phyloP scores from a whole-genome alignment of 2,888 invertebrate genomes.

The Heliconius charithonia region DNA sequence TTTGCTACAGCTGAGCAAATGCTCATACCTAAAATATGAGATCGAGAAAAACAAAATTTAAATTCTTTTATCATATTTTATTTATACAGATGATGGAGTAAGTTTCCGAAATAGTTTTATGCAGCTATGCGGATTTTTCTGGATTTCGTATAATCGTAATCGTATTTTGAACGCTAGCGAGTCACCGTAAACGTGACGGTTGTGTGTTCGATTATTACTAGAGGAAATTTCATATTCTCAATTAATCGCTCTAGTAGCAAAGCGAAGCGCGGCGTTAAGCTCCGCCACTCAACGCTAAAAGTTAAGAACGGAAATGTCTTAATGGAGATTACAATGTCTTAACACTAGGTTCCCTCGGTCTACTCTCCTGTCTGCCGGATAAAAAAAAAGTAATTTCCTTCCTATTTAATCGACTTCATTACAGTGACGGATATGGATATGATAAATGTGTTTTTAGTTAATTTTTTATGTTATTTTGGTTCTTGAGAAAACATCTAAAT shows the following conservation, averaged over 20 bases:
- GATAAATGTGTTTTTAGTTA: too few relatives aligned
- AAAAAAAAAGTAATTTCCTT: too few relatives aligned
- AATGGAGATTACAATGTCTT: too few relatives aligned
- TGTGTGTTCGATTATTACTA: not conserved
- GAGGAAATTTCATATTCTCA: not conserved
- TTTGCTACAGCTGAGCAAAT: conserved; percentile 22
- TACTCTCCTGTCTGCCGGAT: too few relatives aligned
- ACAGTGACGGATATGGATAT: too few relatives aligned
- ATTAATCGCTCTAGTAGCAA: not conserved
- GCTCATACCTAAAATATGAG: conserved; percentile 7
- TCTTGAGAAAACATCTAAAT: too few relatives aligned
- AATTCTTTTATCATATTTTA: conserved; percentile 1
- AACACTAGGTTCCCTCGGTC: too few relatives aligned
- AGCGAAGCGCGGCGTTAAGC: not conserved
- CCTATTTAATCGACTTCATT: too few relatives aligned
- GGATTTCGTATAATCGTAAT: not conserved
- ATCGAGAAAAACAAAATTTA: conserved; percentile 11
- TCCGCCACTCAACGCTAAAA: not conserved
- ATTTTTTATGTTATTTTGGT: too few relatives aligned
- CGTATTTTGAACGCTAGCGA: not conserved
- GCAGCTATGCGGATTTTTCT: not conserved
- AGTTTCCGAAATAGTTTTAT: not conserved
- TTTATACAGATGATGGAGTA: conserved; percentile 10
- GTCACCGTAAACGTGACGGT: not conserved
- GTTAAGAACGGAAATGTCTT: not conserved